These are phyloP conservation scores for Cistogaster globosa DNA, from an alignment of 2,888 invertebrate species.

Conservation along the genomic window DNA sequence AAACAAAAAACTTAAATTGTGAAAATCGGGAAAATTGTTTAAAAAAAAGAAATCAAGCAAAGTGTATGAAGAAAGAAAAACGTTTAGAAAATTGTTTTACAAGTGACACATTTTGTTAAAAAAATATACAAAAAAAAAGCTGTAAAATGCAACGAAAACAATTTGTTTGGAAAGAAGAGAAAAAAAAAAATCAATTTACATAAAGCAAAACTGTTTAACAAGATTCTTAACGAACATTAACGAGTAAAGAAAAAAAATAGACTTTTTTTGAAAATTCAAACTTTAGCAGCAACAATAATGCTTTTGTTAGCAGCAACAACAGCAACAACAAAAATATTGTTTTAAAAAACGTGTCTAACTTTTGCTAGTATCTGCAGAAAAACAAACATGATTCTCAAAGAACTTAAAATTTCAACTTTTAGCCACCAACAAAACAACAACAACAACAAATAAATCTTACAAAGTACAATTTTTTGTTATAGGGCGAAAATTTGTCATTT, in stretches of 20 bases:
- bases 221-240: slow-evolving; percentile 66
- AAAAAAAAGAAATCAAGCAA: slow-evolving; percentile 15
- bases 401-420: slow-evolving; percentile 53
- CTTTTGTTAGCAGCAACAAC: slow-evolving; percentile 26
- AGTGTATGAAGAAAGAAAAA: slow-evolving; percentile 47
- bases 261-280: slow-evolving; percentile 22
- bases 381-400: slow-evolving; percentile 61
- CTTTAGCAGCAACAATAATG: slow-evolving; percentile 41
- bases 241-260: slow-evolving; percentile 23
- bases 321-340: neutral
- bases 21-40: slow-evolving; percentile 40
- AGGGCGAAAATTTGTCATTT: slow-evolving; percentile 72
- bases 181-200: slow-evolving; percentile 65
- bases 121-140: slow-evolving; percentile 58
- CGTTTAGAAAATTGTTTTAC: slow-evolving; percentile 70
- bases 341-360: slow-evolving; percentile 67
- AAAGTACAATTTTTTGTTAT: slow-evolving; percentile 45
- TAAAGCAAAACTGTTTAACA: slow-evolving; percentile 68
- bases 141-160: neutral
- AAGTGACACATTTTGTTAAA: slow-evolving; percentile 71
- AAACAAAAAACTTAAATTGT: slow-evolving; percentile 36
- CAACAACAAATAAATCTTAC: neutral
- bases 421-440: neutral
- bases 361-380: slow-evolving; percentile 46
- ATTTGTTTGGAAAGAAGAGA: too few relatives aligned